Base-by-base conservation (phyloP, 2,113 vertebrate species). In the Natator depressus region DNA sequence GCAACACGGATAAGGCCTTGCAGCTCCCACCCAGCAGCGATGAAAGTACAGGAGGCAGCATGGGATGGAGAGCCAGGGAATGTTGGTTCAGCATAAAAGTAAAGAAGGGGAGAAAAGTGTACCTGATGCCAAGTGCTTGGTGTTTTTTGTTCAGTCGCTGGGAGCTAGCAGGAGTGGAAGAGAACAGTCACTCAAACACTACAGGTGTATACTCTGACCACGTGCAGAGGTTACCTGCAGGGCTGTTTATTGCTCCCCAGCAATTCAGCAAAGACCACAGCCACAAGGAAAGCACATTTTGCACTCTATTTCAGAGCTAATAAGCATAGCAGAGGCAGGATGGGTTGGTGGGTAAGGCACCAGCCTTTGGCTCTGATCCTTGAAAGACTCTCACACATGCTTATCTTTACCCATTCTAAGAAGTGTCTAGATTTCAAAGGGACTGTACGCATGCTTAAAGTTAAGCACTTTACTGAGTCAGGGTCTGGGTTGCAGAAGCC, bases 221-320 rank as follows among this genome's bases (percentile, higher is more conserved):
- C 38, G 0, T 0, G 0, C 42, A 86, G 82, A 72, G 29, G 4
- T 27, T 13, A 17, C 42, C 4, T 25, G 47, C 49, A 4, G 29
- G 50, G 92, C n/a, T 55, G 24, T 55, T 38, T 75, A 9, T 79
- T 17, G 82, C 38, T 88, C 6, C 54, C 0, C 3, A 55, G 25
- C 10, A 1, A 6, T 3, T 72, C 81, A 65, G 25, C 47, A 79
- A 50, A 82, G 83, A 46, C 27, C 4, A 5, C 4, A 8, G 31
- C 3, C 13, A 2, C n/a, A 20, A 46, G 31, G 76, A 29, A 54
- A 54, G 19, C 3, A 3, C 4, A 38, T 24, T 0, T 0, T 0
- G 0, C n/a, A 85, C 50, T 50, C 46, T 47, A 27, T 49, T 8
- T 2, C n/a, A 27, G 25, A 3, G 55, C 78, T 11, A 7, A 24